A percentile compares a stretch with the other conserved stretches of the same genome.
Evolutionary conservation across 2,888 invertebrate species (phyloP).

Genomic region (Drosophila kuntzei): DNA sequence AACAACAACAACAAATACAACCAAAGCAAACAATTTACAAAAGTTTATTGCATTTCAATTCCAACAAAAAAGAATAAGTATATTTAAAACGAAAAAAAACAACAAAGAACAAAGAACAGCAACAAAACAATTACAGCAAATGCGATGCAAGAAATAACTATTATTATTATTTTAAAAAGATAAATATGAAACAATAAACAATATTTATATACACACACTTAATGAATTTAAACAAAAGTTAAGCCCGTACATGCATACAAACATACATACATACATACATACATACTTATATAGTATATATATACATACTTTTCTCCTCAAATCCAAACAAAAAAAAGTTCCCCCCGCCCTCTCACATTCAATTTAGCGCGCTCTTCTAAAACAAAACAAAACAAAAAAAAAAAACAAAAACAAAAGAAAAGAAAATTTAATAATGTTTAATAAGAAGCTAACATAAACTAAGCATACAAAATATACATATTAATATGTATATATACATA

Average conservation of each 20-base stretch:
- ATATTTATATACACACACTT: background rate
- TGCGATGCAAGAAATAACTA: slow-evolving; percentile 33
- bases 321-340: slow-evolving; percentile 1
- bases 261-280: slow-evolving; percentile 21
- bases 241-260: slow-evolving; percentile 35
- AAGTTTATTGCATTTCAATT: slow-evolving; percentile 57
- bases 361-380: slow-evolving; percentile 68
- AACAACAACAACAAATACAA: slow-evolving; percentile 24
- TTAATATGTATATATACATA: slow-evolving; percentile 13
- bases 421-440: slow-evolving; percentile 48
- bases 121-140: slow-evolving; percentile 32
- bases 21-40: slow-evolving; percentile 52
- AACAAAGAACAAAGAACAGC: slow-evolving; percentile 16
- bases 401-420: slow-evolving; percentile 29
- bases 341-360: slow-evolving; percentile 17
- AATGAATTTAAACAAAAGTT: slow-evolving; percentile 30
- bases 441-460: slow-evolving; percentile 61
- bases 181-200: background rate
- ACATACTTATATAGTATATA: slow-evolving; percentile 30
- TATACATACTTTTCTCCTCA: slow-evolving; percentile 43
- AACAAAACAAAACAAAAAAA: slow-evolving; percentile 27
- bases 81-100: too few species aligned
- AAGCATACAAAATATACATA: slow-evolving; percentile 56
- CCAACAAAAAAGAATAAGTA: slow-evolving; percentile 18
- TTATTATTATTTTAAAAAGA: slow-evolving; percentile 38